Base-by-base conservation (phyloP, 2,888 invertebrate genomes). In the Drosophila lutescens region DNA sequence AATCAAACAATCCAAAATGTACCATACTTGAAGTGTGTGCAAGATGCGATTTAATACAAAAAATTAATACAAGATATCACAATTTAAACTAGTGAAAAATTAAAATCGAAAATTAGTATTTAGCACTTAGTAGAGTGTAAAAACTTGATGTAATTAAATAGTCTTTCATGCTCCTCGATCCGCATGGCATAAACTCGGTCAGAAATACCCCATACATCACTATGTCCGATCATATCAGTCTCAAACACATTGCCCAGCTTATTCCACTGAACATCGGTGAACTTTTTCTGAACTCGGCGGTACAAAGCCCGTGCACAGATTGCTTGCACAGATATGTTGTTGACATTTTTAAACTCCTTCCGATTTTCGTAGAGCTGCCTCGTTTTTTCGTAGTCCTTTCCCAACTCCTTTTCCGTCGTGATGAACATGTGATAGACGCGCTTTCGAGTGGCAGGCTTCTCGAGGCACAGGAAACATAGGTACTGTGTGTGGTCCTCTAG, bases 191-290 rank as follows among this genome's bases (percentile, higher is more conserved):
- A 0, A 2, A 66, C 54, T 26, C n/a, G 30, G 2, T 2, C 0
- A 0, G 9, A 20, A 12, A 66, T 26, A 8, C 4, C 2, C 13
- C n/a, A 54, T 1, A 15, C 1, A 40, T 68, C 69, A 0, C 1
- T 26, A 2, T 1, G 0, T 17, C 38, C 17, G 2, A 13, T 2
- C 54, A 30, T 54, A 0, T 68, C 65, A 32, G 46, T 54, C 26
- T 66, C 68, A 15, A 66, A 66, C 13, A 66, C 69, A 20, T 66
- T 66, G 8, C 66, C 46, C 8, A 20, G 46, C 66, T 68, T 66
- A 26, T 66, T 66, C 66, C 66, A 66, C 12, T 34, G 10, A 1
- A 34, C 26, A 15, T 66, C 66, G 9, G 46, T 40, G 26, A 68
- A 47, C 46, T 54, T 38, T 8, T 15, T 66, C 10, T 54, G 66